Evolutionary conservation across 37 sponge, comb jelly and placozoan species (phyloP), one percentile per base, ranked within the genome.

Genomic region (Cliona cf. orientalis): DNA sequence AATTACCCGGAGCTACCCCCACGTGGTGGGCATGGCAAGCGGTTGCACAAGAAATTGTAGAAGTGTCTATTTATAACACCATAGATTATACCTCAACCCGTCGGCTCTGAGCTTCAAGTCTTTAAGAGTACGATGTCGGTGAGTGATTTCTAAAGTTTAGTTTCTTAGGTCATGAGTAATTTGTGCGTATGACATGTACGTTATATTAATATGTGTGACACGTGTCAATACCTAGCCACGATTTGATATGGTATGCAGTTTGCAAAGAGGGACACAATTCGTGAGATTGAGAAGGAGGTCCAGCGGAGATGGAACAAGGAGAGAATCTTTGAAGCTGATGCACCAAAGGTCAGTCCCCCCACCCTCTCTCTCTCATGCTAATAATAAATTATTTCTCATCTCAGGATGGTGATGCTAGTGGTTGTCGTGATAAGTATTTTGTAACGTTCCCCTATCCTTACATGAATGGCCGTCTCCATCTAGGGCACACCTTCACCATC

Each of bases 381-480:
- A 29, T 19, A 1, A 19, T 75, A 25, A 12, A 2, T 55, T 35
- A 5, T 28, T 42, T 14, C 37, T 19, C 29, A 28, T 31, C 40
- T 1, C 39, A 81, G 82, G 81, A 80, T 2, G 82, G 35, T 25
- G 71, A 88, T 57, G 35, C 32, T 32, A 82, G 77, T 67, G 65
- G 68, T 31, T 74, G 76, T 56, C 28, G 35, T 0, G 87, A 93
- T 46, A 98, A 95, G 66, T 98, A 86, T 63, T 87, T 98, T 80
- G 96, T 76, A 33, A 95, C 96, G 0, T 97, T 99, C 76, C 99
- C 99, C 0, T 99, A 90, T 74, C 99, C 99, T 23, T 99, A 99
- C 86, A 98, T 98, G 99, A 98, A 98, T 73, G 99, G 99, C 0
- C 72, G 89, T 14, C 93, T 99, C 26, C 99, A 99, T 79, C 77